Evolutionary conservation across 2,797 vertebrate species (phyloP).

Genomic region (Chelidonichthys spinosus): DNA sequence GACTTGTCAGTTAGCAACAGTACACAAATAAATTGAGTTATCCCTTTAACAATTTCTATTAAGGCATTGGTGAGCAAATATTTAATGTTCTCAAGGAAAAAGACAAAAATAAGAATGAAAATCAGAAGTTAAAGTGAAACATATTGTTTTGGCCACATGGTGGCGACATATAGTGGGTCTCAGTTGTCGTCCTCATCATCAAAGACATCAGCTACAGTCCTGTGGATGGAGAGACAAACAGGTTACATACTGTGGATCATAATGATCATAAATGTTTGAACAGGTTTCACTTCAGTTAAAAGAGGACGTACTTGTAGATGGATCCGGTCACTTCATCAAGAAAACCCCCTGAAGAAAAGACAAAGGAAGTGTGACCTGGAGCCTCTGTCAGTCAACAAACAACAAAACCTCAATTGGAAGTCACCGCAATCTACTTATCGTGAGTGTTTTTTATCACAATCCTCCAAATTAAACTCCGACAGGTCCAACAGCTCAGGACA

Average conservation of each 20-base stretch:
- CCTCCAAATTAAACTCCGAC: too few species aligned
- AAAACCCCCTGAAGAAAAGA: conserved; percentile 82
- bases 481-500: too few species aligned
- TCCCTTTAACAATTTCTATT: conserved; percentile 59
- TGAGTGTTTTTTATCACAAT: too few species aligned
- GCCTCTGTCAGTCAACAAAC: background rate
- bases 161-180: conserved; percentile 73
- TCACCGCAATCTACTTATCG: too few species aligned
- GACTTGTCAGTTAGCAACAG: conserved; percentile 58
- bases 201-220: conserved; percentile 87
- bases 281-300: background rate
- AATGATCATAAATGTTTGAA: background rate
- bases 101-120: conserved; percentile 69
- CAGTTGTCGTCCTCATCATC: conserved; percentile 77
- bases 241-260: background rate
- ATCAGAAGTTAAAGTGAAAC: conserved; percentile 62
- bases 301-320: conserved; percentile 87
- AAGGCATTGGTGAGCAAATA: conserved; percentile 45
- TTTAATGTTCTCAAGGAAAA: conserved; percentile 65
- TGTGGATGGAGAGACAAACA: conserved; percentile 54
- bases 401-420: too few species aligned
- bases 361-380: conserved; percentile 1
- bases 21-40: conserved; percentile 69
- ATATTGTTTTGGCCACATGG: conserved; percentile 78
- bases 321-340: conserved; percentile 88